Base-by-base conservation (phyloP, 2,888 invertebrate genomes). In the Nemapogon koenigi region DNA sequence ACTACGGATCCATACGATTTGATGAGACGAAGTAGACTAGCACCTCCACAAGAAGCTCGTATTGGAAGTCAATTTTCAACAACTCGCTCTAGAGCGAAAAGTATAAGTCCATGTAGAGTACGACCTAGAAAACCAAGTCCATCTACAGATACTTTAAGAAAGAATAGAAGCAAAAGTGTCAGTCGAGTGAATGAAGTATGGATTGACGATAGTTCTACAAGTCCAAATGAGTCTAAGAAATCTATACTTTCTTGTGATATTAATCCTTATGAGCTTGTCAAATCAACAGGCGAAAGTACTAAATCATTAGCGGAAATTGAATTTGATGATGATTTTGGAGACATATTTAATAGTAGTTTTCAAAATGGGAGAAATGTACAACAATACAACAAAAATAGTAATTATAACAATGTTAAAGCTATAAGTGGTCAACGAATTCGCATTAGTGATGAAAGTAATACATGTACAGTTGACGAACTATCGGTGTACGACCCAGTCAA, bases 181-280 rank as follows among this genome's bases (percentile, higher is more conserved):
- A 73, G 71, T 47, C 66, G 81, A 37, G 71, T 72, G 1, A 78
- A 72, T 47, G 76, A 81, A 48, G 49, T 72, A 39, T 79, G 79
- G 66, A 62, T 72, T 41, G 71, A 72, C 45, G 73, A 80, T 27
- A 49, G 70, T 62, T 41, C 44, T 49, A 44, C 43, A 19, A 62
- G 50, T 39, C 45, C 51, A 33, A 60, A 50, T 45, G 69, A 71
- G 17, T 55, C 64, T 27, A 76, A 87, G 30, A 86, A 84, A 46
- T 91, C 91, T 13, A 92, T 92, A 46, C 70, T 92, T 28, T 88
- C 90, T 50, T 92, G 91, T 69, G 86, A 89, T 59, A 89, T 92
- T 27, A 92, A 91, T 64, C 91, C 92, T 2, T 92, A 92, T 58
- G 89, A 90, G 47, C 78, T 92, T 55, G 85, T 91, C 50, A 86